Evolutionary conservation across 2,888 invertebrate genomes (phyloP), one percentile per base, ranked within the genome.

Genomic region (Andricus curvator): DNA sequence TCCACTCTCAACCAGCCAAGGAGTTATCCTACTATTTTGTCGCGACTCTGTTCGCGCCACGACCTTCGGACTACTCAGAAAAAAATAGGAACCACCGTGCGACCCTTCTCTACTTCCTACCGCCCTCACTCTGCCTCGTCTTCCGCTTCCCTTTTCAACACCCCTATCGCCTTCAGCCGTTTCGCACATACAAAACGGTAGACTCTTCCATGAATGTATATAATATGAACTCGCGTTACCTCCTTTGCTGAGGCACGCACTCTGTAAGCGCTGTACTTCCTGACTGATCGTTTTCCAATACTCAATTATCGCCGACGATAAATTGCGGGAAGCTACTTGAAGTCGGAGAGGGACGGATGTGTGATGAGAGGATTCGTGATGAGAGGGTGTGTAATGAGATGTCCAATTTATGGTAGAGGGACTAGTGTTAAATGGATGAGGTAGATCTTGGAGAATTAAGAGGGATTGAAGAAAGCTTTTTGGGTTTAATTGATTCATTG

Each of bases 251-350:
- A 56, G 56, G 33, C 56, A 74, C 74, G 74, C 74, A 74, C 74
- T 74, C 13, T 51, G n/a, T 74, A 37, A 62, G 62, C 41, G 25
- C 25, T 62, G 33, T n/a, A 77, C 22, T 77, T 67, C 8, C 68
- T 80, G 78, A 82, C 80, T 80, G 79, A 85, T 83, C 81, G 83
- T 82, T 85, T 85, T 83, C 84, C 81, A 70, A 83, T 83, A 82
- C 80, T 82, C 83, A 83, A 84, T 84, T 83, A 82, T 83, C 80
- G 78, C 48, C 51, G 33, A 56, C 80, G 77, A 81, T 84, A 83
- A 85, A 83, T 80, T 84, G 79, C 65, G 8, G 70, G 56, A 56
- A 29, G 33, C 17, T 60, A 37, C 33, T 56, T 11, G 44, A 25
- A 37, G 25, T 76, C 62, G 56, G 33, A 67, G 44, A 78, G 67